phyloP scores from a whole-genome alignment of 2,113 vertebrate genomes.

The Marcusenius ussheri region DNA sequence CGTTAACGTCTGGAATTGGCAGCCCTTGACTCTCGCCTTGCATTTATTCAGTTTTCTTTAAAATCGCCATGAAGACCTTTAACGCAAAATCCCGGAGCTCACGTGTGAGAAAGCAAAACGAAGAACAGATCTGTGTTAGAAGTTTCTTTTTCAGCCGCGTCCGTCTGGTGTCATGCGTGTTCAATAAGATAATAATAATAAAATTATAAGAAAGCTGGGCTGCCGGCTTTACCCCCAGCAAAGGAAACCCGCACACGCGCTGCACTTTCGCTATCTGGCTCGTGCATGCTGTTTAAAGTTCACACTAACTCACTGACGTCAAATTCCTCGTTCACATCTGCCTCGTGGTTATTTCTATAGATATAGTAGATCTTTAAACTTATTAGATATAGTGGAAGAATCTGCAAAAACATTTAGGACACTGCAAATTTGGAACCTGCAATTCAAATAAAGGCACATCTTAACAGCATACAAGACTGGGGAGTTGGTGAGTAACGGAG shows the following conservation, averaged over 20 bases:
- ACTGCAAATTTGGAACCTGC: background rate
- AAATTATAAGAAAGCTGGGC: background rate
- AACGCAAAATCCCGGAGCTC: background rate
- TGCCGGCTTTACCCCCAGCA: background rate
- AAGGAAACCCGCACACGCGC: background rate
- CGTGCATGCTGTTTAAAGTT: background rate
- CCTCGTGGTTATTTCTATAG: background rate
- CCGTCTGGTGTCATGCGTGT: background rate
- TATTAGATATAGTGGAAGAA: background rate
- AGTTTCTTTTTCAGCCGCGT: background rate
- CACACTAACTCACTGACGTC: background rate
- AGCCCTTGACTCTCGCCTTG: background rate
- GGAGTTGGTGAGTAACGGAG: background rate
- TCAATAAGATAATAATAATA: too few relatives aligned
- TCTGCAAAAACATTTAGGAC: background rate
- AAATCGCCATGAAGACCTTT: background rate
- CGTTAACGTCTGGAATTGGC: background rate
- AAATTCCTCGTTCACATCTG: background rate
- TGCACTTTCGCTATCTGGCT: background rate
- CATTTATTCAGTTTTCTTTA: background rate
- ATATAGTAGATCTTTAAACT: background rate
- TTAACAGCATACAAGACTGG: background rate
- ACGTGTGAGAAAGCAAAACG: background rate
- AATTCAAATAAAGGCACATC: background rate
- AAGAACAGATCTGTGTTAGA: background rate